Conservation (phyloP, 2,888 invertebrate genomes). For the Drosophila mimica region DNA sequence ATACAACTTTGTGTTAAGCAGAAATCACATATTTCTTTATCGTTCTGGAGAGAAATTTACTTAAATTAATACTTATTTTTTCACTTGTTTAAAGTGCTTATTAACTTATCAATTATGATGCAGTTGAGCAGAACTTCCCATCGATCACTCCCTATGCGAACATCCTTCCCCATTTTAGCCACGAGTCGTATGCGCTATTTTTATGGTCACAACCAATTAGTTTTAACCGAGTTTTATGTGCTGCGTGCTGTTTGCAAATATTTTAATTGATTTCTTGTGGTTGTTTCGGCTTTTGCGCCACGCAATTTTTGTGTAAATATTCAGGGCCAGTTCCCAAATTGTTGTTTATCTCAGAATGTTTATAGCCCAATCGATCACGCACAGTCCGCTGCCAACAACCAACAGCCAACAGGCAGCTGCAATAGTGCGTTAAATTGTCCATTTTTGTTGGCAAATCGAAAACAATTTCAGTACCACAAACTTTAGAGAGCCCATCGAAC, state of each 20-base stretch:
- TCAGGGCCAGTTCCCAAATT: conserved; percentile 25
- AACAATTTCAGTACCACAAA: neutral
- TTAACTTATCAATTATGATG: neutral
- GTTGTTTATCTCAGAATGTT: conserved; percentile 47
- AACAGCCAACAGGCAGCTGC: conserved; percentile 2
- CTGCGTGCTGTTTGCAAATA: conserved; percentile 56
- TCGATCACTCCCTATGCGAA: neutral
- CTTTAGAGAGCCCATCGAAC: neutral
- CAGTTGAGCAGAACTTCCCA: neutral
- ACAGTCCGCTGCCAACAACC: neutral
- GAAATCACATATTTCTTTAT: neutral
- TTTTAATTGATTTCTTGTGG: conserved; percentile 77
- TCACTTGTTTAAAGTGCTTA: neutral
- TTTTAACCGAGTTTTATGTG: conserved; percentile 52
- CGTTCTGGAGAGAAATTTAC: neutral
- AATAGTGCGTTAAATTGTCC: conserved; percentile 12
- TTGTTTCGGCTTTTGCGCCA: conserved; percentile 2
- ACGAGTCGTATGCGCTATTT: conserved; percentile 57
- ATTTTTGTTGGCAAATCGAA: conserved; percentile 4
- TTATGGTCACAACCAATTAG: conserved; percentile 66
- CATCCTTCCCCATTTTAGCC: conserved; percentile 8
- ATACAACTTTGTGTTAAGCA: neutral
- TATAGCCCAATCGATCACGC: conserved; percentile 23
- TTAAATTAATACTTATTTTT: accelerated
- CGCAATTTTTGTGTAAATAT: conserved; percentile 53